These are phyloP conservation scores for Macroglossus sobrinus DNA, from an alignment of 2,113 vertebrate species.

Conservation along the genomic window DNA sequence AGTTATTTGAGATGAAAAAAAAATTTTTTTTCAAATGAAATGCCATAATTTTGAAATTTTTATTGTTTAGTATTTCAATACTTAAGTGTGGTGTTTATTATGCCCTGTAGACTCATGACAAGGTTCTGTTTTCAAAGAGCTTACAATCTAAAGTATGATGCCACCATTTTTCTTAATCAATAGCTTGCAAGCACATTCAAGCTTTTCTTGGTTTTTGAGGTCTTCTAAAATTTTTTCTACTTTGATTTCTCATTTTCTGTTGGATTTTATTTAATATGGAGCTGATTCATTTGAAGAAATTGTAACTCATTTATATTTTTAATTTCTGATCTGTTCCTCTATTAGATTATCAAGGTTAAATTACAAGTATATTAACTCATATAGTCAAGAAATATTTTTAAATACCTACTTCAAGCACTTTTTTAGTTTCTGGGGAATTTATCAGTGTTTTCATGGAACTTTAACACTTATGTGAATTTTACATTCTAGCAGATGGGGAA, in stretches of 20 bases:
- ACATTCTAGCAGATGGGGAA: background rate
- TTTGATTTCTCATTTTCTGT: conserved; percentile 25
- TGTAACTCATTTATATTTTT: background rate
- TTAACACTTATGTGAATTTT: background rate
- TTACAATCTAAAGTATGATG: background rate
- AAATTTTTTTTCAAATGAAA: background rate
- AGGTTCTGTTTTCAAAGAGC: background rate
- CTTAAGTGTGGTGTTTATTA: conserved; percentile 13
- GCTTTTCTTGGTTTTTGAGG: background rate
- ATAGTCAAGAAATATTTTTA: conserved; percentile 30
- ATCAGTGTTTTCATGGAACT: background rate
- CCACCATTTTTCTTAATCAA: background rate
- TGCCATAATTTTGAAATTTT: background rate
- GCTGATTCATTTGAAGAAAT: conserved; percentile 20
- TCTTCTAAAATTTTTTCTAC: background rate
- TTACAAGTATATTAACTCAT: background rate
- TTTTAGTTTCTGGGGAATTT: conserved; percentile 1
- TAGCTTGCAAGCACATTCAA: background rate
- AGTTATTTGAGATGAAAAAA: background rate
- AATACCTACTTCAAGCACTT: background rate
- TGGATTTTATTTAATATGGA: background rate
- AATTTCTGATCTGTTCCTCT: background rate
- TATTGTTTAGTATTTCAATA: background rate
- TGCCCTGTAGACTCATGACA: background rate
- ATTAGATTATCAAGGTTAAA: background rate